Evolutionary conservation across 2,797 vertebrate genomes (phyloP), one percentile per base, ranked within the genome.

Genomic region (Serranus cabrilla): DNA sequence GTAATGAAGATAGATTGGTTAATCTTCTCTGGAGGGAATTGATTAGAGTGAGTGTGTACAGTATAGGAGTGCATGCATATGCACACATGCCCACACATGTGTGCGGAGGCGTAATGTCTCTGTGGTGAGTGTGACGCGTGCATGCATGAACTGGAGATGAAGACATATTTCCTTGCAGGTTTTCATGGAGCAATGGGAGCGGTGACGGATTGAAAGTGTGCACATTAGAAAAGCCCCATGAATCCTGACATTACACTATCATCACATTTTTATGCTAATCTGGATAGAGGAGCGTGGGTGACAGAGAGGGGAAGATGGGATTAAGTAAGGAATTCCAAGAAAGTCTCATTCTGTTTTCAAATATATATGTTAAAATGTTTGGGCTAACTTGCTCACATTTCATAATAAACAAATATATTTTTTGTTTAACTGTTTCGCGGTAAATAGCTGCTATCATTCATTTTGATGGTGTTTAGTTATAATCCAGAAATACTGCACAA

Each of bases 181-280:
- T 77, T 80, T 78, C 51, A 50, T 57, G 61, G 56, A 77, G 66
- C 71, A 56, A 14, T 8, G 27, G 75, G 25, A 49, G 34, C 27
- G 1, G 57, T 56, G 78, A 72, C 51, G 80, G 74, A 84, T 73
- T 85, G 65, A 58, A 70, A 89, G 69, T 69, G 74, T 67, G 78
- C 71, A 75, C 82, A 81, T 86, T 83, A 75, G 78, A 80, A 73
- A 84, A 74, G 80, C 52, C n/a, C 55, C 68, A 71, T 83, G 80
- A 90, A 80, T 71, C 47, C 80, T 51, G 72, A 31, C 50, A 75
- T 82, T 78, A 76, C 66, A 73, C 74, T 76, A 76, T 84, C 67
- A 84, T 85, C 59, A 78, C 70, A 83, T 83, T 87, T 83, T 42
- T 76, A 78, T 84, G 84, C 66, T 87, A 85, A 88, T 87, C 72